phyloP scores from a whole-genome alignment of 2,797 vertebrate species.

The Chaetodon trifasciatus region DNA sequence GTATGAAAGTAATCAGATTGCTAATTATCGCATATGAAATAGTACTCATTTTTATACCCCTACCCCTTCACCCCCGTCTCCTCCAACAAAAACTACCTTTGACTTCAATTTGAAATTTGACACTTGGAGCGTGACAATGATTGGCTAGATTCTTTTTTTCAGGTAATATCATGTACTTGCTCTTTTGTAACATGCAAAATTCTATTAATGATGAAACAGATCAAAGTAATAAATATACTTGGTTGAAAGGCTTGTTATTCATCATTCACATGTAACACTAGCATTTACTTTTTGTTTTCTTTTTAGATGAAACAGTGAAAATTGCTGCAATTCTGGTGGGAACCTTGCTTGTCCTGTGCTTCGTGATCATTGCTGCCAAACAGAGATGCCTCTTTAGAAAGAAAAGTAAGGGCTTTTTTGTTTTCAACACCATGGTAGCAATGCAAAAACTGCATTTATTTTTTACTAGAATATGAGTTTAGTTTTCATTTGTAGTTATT shows the following conservation, averaged over 20 bases:
- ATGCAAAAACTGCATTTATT: background rate
- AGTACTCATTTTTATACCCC: too few relatives aligned
- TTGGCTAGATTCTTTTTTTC: background rate
- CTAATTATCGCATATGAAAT: background rate
- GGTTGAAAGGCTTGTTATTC: background rate
- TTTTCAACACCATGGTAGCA: background rate
- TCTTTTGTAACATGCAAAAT: background rate
- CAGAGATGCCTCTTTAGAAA: constrained; percentile 20
- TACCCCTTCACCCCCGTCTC: too few relatives aligned
- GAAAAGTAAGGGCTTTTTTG: constrained; percentile 60
- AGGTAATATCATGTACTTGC: background rate
- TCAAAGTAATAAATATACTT: background rate
- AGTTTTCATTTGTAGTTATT: background rate
- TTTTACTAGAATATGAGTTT: background rate
- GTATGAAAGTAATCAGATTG: constrained; percentile 44
- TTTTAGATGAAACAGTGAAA: constrained; percentile 33
- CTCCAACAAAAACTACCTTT: background rate
- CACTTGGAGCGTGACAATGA: background rate
- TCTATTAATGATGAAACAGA: background rate
- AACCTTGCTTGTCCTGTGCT: constrained; percentile 26
- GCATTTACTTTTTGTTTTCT: background rate
- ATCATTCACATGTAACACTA: background rate
- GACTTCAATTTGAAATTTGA: constrained; percentile 4
- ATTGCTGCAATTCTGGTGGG: constrained; percentile 10
- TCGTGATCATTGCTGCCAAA: constrained; percentile 32